Base-by-base conservation (phyloP, 2,888 invertebrate genomes). In the Dorcus hopei region DNA sequence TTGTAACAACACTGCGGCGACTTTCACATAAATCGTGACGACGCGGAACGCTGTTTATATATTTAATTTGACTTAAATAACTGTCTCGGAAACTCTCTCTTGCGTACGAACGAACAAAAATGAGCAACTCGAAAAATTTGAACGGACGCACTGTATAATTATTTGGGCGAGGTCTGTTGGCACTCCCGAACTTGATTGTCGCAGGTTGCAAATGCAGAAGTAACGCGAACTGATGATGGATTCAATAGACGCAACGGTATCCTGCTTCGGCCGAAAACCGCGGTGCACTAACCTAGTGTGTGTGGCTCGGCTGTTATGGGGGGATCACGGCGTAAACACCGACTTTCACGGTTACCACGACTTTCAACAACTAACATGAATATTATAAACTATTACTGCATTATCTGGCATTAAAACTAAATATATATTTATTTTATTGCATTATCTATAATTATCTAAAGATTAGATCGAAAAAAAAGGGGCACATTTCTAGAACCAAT, bases 251-350 rank as follows among this genome's bases (percentile, higher is more conserved):
- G 50, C 56, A 50, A 50, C 56, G 50, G 45, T 56, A 38, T 56
- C 56, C 56, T 38, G 51, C 50, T 50, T 42, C 56, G 51, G 45
- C 50, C 50, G 45, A 56, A 50, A 62, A 63, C 65, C 68, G 68
- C 69, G 71, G 76, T 74, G 74, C 76, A 76, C 76, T 76, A 75
- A 75, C 75, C 75, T 72, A 71, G 65, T 67, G 66, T 53, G 58
- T 54, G 53, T 56, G 62, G 61, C 63, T 61, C 66, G 65, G 62
- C 59, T 52, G 61, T 57, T 55, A 56, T 61, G 62, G 62, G 64
- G 62, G 52, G 61, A 66, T 65, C 63, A 64, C 67, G 65, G 61
- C 64, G 60, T 56, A 59, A 59, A 58, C 62, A 61, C 63, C 66
- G 65, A 70, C 71, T 71, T 71, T 70, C 71, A 69, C 71, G 67